Base-by-base conservation (phyloP, 2,113 vertebrate species). In the Menidia beryllina region DNA sequence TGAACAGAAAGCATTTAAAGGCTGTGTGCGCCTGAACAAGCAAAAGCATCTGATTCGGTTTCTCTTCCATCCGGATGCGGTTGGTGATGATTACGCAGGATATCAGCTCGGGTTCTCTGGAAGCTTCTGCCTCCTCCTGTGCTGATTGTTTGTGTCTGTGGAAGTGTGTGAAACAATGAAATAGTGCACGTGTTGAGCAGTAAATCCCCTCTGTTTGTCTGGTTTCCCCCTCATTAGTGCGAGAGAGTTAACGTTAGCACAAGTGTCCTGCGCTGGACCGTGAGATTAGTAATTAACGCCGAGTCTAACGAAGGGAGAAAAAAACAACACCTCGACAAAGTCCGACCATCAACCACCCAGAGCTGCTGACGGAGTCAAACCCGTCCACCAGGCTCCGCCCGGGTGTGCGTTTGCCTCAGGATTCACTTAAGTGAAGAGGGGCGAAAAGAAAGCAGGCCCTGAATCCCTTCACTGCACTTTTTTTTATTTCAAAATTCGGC, bases 211-310 rank as follows among this genome's bases (percentile, higher is more conserved):
- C 87, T 87, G 91, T 92, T 92, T 92, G 92, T 92, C 88, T 89
- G 88, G 47, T 93, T 92, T 92, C 87, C 81, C 82, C 89, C 90
- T 93, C 91, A 93, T 94, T 93, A 94, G 91, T 83, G 92, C 60
- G 81, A 87, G 84, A 83, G 90, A 88, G 91, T 91, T 84, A 91
- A 81, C 89, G 87, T 90, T 90, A 91, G 88, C 90, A 91, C 89
- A 82, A 91, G 88, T 77, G 89, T 89, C 89, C 86, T 84, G 84
- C 91, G 74, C 84, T 93, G 88, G 90, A 93, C 88, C 93, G 91
- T 94, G 93, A 94, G 93, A 94, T 94, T 93, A 88, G 91, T 93
- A 92, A 94, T 94, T 94, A 93, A 93, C 82, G 89, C 76, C 13
- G 89, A 90, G 93, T 85, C 91, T 92, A 93, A 93, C 88, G 91